Conservation (phyloP, 2,113 vertebrate genomes). For the Tachysurus vachellii region DNA sequence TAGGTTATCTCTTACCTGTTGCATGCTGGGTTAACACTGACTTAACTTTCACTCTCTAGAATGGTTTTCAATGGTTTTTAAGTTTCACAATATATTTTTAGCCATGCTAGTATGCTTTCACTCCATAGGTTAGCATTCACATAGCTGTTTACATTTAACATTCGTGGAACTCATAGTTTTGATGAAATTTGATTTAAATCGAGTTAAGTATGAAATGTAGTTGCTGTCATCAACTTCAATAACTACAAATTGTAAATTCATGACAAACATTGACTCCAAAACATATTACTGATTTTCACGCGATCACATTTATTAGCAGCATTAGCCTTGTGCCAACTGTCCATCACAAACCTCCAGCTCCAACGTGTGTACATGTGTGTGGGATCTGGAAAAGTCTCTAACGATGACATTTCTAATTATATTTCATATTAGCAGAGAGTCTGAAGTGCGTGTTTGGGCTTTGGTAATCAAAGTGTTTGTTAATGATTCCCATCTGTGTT, state of each 20-base stretch:
- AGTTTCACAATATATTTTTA: background rate
- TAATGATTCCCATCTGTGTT: constrained; percentile 34
- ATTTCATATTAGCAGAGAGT: constrained; percentile 21
- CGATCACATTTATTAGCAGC: background rate
- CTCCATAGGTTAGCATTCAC: background rate
- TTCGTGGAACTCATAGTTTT: background rate
- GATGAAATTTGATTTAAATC: background rate
- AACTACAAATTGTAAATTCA: background rate
- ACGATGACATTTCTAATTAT: background rate
- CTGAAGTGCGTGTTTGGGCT: constrained; percentile 35
- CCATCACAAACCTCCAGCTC: background rate
- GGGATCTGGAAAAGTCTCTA: background rate
- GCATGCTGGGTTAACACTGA: background rate
- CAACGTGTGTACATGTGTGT: background rate
- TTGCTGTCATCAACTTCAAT: no score
- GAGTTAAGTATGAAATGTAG: no score
- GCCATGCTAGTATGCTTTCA: background rate
- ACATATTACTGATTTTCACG: background rate
- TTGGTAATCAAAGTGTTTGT: constrained; percentile 26
- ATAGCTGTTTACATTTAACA: background rate
- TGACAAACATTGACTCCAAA: background rate
- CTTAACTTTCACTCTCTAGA: background rate
- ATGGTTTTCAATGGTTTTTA: background rate
- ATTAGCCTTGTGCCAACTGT: background rate
- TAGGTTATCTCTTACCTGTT: background rate